phyloP scores from a whole-genome alignment of 2,797 vertebrate species.

The Tympanoctomys barrerae region DNA sequence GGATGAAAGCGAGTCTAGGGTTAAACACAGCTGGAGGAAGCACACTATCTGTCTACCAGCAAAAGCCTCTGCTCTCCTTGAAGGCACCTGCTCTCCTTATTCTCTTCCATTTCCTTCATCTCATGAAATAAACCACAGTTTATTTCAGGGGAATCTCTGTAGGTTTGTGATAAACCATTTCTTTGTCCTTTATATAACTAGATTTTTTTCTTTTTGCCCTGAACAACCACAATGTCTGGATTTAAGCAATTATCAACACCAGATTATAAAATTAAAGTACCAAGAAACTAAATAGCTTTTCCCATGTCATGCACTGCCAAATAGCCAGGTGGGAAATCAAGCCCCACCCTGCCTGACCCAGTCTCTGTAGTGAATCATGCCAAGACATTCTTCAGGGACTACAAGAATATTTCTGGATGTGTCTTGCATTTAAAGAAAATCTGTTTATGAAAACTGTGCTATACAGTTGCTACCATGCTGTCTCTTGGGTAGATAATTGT shows the following conservation, averaged over 20 bases:
- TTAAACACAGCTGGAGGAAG: background rate
- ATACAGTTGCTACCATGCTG: too few relatives aligned
- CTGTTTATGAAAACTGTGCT: background rate
- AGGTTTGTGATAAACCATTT: conserved; percentile 13
- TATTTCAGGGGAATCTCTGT: background rate
- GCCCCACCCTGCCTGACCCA: background rate
- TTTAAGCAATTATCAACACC: conserved; percentile 52
- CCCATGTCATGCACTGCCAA: background rate
- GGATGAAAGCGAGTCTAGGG: background rate
- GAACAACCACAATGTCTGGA: conserved; percentile 2
- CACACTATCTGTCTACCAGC: background rate
- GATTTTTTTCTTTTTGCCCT: background rate
- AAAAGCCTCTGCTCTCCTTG: background rate
- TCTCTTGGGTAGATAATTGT: too few relatives aligned
- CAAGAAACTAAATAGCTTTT: background rate
- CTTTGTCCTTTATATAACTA: conserved; percentile 30
- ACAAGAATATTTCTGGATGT: conserved; percentile 10
- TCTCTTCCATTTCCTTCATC: background rate
- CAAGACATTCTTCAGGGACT: conserved; percentile 55
- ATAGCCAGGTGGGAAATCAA: background rate
- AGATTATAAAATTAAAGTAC: conserved; percentile 36
- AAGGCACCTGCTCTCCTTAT: background rate
- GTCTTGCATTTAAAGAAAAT: conserved; percentile 45
- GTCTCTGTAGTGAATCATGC: background rate
- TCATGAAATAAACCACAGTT: background rate